These are phyloP conservation scores for Dicroscelio sp. DNA, from an alignment of 2,888 invertebrate genomes.

Conservation along the genomic window DNA sequence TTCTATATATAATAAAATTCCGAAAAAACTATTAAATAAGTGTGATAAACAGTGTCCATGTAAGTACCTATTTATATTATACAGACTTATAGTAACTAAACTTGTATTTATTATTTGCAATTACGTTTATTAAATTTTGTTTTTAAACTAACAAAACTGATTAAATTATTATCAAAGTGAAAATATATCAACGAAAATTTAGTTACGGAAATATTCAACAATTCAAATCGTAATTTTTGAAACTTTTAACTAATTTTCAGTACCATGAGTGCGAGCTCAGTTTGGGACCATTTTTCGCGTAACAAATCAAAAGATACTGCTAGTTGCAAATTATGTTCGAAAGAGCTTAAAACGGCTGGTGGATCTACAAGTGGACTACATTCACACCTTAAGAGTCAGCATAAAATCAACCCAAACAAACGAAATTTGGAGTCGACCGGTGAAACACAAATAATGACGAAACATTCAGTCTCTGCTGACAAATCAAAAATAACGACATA, in stretches of 20 bases:
- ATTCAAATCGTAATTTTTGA: constrained; percentile 6
- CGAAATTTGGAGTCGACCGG: too few species aligned
- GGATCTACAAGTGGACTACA: too few species aligned
- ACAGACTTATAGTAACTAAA: neutral
- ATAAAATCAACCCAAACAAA: too few species aligned
- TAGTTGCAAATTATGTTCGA: too few species aligned
- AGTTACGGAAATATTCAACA: constrained; percentile 7
- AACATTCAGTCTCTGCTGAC: neutral
- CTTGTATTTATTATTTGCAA: neutral
- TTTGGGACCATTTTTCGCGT: constrained; percentile 18
- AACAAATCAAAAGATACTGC: constrained; percentile 25
- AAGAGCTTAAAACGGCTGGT: too few species aligned
- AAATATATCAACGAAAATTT: constrained; percentile 14
- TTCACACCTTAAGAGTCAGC: too few species aligned
- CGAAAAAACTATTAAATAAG: neutral
- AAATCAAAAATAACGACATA: constrained; percentile 11
- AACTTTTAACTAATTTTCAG: constrained; percentile 27
- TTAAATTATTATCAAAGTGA: neutral
- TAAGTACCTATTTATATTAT: neutral
- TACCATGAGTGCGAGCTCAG: constrained; percentile 7
- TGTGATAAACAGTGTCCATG: neutral
- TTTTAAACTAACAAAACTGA: neutral
- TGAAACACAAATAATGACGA: too few species aligned
- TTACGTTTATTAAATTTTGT: neutral
- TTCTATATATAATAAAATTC: neutral